Conservation (phyloP, 2,888 invertebrate genomes). For the Drosophila kambysellisi region DNA sequence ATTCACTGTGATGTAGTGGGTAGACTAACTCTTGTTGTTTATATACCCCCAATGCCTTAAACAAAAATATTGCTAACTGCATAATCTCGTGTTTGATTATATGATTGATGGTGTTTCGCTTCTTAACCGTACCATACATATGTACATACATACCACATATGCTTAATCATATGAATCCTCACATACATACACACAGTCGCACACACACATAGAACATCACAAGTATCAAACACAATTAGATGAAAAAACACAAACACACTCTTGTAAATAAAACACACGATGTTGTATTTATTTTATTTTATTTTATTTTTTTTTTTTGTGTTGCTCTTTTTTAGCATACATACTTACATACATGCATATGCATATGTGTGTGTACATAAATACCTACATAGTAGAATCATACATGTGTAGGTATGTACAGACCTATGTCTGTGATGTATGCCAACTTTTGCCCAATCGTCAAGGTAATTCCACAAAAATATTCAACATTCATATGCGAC, state of each 20-base stretch:
- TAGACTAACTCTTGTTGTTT: slow-evolving; percentile 48
- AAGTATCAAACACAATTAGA: slow-evolving; percentile 48
- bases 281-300: background rate
- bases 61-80: slow-evolving; percentile 46
- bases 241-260: slow-evolving; percentile 29
- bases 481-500: slow-evolving; percentile 54
- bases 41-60: slow-evolving; percentile 28
- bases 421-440: slow-evolving; percentile 34
- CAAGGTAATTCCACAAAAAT: slow-evolving; percentile 34
- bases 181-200: slow-evolving; percentile 22
- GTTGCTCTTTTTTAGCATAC: slow-evolving; percentile 36
- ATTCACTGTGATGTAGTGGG: slow-evolving; percentile 58
- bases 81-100: slow-evolving; percentile 46
- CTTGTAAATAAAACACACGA: slow-evolving; percentile 48
- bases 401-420: slow-evolving; percentile 39
- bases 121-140: slow-evolving; percentile 20
- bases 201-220: slow-evolving; percentile 5
- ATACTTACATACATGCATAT: slow-evolving; percentile 38
- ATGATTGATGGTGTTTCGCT: slow-evolving; percentile 64
- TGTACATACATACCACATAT: background rate
- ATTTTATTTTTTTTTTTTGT: background rate
- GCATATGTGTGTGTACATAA: slow-evolving; percentile 26
- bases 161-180: background rate
- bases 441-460: slow-evolving; percentile 20
- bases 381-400: slow-evolving; percentile 22